Base-by-base conservation (phyloP, 2,888 invertebrate species). In the Dinocampus coccinellae region DNA sequence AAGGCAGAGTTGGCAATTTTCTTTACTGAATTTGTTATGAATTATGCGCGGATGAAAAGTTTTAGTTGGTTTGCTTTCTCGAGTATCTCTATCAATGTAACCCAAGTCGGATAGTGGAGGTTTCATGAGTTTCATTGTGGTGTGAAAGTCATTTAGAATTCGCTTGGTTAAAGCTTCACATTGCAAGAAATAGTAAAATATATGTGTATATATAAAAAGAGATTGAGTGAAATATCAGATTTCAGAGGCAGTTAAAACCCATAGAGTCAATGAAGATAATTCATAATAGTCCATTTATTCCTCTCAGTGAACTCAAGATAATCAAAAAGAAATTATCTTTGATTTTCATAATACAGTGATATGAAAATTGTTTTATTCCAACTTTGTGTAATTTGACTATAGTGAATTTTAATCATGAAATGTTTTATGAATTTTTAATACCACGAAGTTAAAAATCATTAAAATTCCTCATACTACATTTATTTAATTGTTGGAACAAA, bases 71-170 rank as follows among this genome's bases (percentile, higher is more conserved):
- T 60, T 34, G n/a, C 68, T 33, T 52, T n/a, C 22, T 24, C 65
- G 60, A 36, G 53, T 53, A 52, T 75, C 53, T 67, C 72, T 70
- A 76, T 76, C 73, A 71, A 75, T 74, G 66, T 55, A 53, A 58
- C 29, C 36, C 6, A 34, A 55, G 24, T 53, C 42, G 33, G 47
- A 42, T 33, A 24, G 26, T 52, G 36, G 10, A 62, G n/a, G 39
- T 29, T 29, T 36, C 9, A 24, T 22, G 2, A 63, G 13, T 2
- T 24, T 22, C 26, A 24, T 55, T 26, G 29, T 58, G 29, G 58
- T 3, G 36, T 65, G 67, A 76, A 76, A 75, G 70, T 73, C 76
- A 70, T 75, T 76, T 70, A 60, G 57, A 60, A 72, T 75, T 75
- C 69, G 55, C 70, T 29, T 36, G 9, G 60, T 47, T 63, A 22